Evolutionary conservation across 2,113 vertebrate genomes (phyloP).

Genomic region (Sorex fumeus): DNA sequence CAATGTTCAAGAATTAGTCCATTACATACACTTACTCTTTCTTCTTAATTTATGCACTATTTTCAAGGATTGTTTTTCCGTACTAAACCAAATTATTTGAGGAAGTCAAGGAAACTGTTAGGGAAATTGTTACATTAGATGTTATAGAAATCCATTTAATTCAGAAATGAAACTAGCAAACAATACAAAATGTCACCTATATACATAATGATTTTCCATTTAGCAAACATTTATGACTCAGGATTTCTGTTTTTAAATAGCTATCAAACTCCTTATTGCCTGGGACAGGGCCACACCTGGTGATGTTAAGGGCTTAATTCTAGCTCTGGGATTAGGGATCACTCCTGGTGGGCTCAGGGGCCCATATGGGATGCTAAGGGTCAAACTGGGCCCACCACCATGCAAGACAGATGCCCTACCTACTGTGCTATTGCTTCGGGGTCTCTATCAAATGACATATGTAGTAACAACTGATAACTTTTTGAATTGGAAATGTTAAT

Average conservation of each 20-base stretch:
- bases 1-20: background rate
- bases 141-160: constrained; percentile 29
- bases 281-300: too few species aligned
- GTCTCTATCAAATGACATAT: background rate
- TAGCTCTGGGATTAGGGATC: too few species aligned
- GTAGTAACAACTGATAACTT: background rate
- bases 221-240: background rate
- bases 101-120: background rate
- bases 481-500: constrained; percentile 24
- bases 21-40: constrained; percentile 38
- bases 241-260: background rate
- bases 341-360: too few species aligned
- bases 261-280: background rate
- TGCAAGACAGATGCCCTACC: too few species aligned
- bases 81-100: constrained; percentile 28
- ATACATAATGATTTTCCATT: background rate
- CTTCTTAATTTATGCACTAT: constrained; percentile 33
- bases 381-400: too few species aligned
- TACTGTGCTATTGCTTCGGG: too few species aligned
- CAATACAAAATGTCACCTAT: background rate
- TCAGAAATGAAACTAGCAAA: constrained; percentile 53
- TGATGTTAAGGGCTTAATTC: too few species aligned
- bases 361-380: too few species aligned
- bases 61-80: constrained; percentile 46
- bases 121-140: background rate